phyloP scores from a whole-genome alignment of 1,140 invertebrate species.

The Gryllus bimaculatus region DNA sequence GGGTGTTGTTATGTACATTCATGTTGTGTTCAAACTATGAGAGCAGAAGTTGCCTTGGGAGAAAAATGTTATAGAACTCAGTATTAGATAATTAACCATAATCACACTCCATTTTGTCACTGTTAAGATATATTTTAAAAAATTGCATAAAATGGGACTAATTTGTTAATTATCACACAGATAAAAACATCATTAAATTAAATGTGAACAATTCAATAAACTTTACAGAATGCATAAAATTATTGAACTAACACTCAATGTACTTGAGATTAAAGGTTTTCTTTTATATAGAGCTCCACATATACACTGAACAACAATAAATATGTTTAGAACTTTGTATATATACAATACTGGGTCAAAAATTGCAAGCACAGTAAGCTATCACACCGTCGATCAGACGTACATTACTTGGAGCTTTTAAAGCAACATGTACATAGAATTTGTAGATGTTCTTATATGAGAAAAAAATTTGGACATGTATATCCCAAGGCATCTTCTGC shows the following conservation, averaged over 20 bases:
- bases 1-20: constrained; percentile 4
- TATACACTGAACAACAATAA: background rate
- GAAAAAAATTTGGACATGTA: background rate
- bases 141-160: too few species aligned
- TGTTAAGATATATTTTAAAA: too few species aligned
- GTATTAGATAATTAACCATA: background rate
- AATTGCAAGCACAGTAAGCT: background rate
- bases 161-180: background rate
- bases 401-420: background rate
- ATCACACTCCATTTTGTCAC: too few species aligned
- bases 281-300: background rate
- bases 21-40: background rate
- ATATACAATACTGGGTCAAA: background rate
- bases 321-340: background rate
- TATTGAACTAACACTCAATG: background rate
- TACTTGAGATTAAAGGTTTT: background rate
- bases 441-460: background rate
- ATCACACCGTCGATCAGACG: background rate
- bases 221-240: background rate
- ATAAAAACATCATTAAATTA: background rate
- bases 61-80: background rate
- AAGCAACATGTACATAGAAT: too few species aligned
- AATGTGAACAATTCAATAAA: background rate
- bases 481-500: background rate
- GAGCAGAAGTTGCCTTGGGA: background rate